Base-by-base conservation (phyloP, 2,888 invertebrate species). In the Beris chalybata region DNA sequence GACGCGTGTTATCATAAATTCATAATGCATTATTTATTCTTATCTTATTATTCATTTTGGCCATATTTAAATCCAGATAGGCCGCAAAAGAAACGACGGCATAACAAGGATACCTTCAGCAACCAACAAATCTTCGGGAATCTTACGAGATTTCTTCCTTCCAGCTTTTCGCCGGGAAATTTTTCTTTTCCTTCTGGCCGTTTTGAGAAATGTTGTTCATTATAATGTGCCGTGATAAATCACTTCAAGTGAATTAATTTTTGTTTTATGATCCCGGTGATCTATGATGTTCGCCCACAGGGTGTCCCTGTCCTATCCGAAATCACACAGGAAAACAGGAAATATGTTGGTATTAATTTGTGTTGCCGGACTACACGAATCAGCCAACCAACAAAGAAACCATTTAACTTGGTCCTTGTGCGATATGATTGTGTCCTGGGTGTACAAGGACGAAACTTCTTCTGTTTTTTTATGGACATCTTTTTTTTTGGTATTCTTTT, bases 181-280 rank as follows among this genome's bases (percentile, higher is more conserved):
- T 47, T 29, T n/a, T 29, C 9, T 38, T 38, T 38, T 38, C 38
- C 9, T 38, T 5, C 38, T 38, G 7, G 2, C 9, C 7, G 38
- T 38, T 38, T 38, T 38, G 61, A 61, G 50, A 61, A 61, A 61
- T 61, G 61, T 22, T 61, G 61, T 61, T 61, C 61, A 61, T 61
- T 61, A 61, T 70, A 71, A 71, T 71, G 72, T 69, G 52, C 71
- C 72, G 67, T 72, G 71, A 73, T 73, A 73, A 73, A 73, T 73
- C 73, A 73, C 72, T 73, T 73, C 70, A 72, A 73, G 70, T 73
- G 72, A 73, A 73, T 73, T 73, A 73, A 73, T 73, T 73, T 72
- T 70, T 70, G 71, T 73, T 73, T 73, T 72, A 73, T 73, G 72
- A 71, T 72, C 70, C 61, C 52, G 50, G 61, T 61, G 61, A 61